These are phyloP conservation scores for Numida meleagris DNA, from an alignment of 2,113 vertebrate genomes.

Conservation along the genomic window DNA sequence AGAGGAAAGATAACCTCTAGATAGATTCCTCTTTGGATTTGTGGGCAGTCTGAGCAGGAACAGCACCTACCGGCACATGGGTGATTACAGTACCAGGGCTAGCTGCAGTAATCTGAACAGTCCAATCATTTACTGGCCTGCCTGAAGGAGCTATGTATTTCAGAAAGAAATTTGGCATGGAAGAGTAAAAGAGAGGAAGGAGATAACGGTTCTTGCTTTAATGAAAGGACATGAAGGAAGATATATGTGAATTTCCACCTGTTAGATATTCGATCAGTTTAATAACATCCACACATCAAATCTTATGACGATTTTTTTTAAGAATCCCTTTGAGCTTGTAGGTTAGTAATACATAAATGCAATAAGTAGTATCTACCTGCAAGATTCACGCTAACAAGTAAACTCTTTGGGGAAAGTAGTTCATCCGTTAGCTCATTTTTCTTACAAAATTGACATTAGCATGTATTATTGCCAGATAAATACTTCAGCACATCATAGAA, in stretches of 20 bases:
- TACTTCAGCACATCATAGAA: conserved; percentile 36
- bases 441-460: conserved; percentile 37
- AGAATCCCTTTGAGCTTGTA: not conserved
- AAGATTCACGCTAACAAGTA: not conserved
- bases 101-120: not conserved
- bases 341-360: not conserved
- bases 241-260: not conserved
- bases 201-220: not conserved
- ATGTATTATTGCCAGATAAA: conserved; percentile 46
- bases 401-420: not conserved
- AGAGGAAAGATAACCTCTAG: conserved; percentile 53
- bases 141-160: conserved; percentile 14
- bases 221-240: conserved; percentile 17
- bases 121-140: not conserved
- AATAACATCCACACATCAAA: conserved; percentile 2
- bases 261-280: not conserved
- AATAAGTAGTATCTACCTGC: not conserved
- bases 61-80: not conserved
- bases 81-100: not conserved
- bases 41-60: conserved; percentile 30
- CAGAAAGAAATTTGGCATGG: not conserved
- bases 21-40: not conserved
- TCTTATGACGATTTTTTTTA: not conserved
- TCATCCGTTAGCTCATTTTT: conserved; percentile 25
- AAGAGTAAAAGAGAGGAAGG: not conserved